Evolutionary conservation across 1,140 invertebrate genomes (phyloP).

Genomic region (Macrocentrus cingulum): DNA sequence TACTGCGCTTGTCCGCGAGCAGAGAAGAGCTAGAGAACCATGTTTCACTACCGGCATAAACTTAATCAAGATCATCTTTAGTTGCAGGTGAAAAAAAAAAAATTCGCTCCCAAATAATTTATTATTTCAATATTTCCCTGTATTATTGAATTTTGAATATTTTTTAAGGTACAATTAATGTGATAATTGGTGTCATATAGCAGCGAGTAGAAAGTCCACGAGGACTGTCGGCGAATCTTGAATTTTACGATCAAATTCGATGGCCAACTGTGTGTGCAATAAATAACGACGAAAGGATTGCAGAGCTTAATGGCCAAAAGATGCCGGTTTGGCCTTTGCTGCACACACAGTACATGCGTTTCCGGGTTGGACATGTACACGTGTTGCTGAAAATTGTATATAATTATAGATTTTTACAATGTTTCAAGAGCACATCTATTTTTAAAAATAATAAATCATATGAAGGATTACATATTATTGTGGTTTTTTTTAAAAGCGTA

Average conservation of each 20-base stretch:
- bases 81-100: too few species aligned
- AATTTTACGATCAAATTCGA: conserved; percentile 26
- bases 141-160: too few species aligned
- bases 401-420: not conserved
- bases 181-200: conserved; percentile 15
- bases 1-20: not conserved
- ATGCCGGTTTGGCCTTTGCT: not conserved
- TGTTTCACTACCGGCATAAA: conserved; percentile 14
- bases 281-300: conserved; percentile 29
- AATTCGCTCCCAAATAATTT: too few species aligned
- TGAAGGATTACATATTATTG: too few species aligned
- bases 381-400: not conserved
- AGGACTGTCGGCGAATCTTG: conserved; percentile 1
- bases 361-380: not conserved
- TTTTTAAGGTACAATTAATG: conserved; percentile 9
- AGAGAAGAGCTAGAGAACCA: conserved; percentile 13
- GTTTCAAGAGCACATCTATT: not conserved
- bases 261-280: conserved; percentile 13
- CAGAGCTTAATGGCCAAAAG: conserved; percentile 26
- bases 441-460: not conserved
- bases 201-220: conserved; percentile 1
- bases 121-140: too few species aligned
- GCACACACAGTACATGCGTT: not conserved
- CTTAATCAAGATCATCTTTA: not conserved
- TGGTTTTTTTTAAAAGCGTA: too few species aligned